A percentile compares a stretch with the other conserved stretches of the same genome.
Evolutionary conservation across 2,797 vertebrate species (phyloP).

Genomic region (Eulemur mongoz): DNA sequence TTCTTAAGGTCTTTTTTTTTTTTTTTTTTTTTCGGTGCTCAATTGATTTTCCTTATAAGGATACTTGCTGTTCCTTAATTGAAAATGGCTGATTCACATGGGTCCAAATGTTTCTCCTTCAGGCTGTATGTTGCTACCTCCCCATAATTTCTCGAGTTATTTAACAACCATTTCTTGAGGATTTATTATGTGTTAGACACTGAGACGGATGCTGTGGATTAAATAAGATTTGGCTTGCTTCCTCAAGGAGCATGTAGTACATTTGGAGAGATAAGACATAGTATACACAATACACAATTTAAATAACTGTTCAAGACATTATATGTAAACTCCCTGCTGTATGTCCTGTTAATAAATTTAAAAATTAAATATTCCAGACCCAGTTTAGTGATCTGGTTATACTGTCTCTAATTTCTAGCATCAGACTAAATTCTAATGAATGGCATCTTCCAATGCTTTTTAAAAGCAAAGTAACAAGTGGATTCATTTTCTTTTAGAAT

Average conservation of each 20-base stretch:
- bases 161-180: constrained; percentile 12
- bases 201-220: background rate
- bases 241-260: background rate
- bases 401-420: background rate
- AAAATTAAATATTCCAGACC: background rate
- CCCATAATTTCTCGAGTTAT: background rate
- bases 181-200: background rate
- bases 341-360: background rate
- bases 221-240: background rate
- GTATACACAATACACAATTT: background rate
- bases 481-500: background rate
- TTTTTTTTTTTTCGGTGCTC: background rate
- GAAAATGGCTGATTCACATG: background rate
- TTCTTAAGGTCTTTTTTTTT: background rate
- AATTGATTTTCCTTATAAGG: background rate
- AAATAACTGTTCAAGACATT: background rate
- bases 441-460: background rate
- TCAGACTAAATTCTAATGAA: background rate
- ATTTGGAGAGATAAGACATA: background rate
- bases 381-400: background rate
- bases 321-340: background rate
- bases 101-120: background rate
- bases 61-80: background rate
- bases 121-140: background rate
- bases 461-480: background rate